Conservation (phyloP, 2,113 vertebrate species). For the Siniperca knerii region DNA sequence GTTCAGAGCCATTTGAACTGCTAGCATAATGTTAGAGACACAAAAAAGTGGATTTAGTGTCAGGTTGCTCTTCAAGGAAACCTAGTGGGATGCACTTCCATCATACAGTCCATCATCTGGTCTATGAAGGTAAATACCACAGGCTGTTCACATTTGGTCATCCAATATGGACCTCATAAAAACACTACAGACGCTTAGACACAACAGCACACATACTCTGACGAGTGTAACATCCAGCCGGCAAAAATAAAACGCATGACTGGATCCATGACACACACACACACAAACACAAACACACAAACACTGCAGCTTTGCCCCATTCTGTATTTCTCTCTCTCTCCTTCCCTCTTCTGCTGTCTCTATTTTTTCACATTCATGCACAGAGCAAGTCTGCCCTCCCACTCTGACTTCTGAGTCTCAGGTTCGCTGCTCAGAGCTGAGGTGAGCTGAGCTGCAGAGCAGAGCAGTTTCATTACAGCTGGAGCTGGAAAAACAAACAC, state of each 20-base stretch:
- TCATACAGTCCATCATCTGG: not conserved
- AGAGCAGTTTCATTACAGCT: constrained; percentile 45
- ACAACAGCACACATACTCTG: not conserved
- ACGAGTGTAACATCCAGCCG: not conserved
- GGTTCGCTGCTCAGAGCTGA: constrained; percentile 44
- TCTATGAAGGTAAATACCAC: not conserved
- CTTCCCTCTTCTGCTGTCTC: not conserved
- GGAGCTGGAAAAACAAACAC: constrained; percentile 79
- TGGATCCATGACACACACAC: not conserved
- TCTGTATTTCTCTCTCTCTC: not conserved
- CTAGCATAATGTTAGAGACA: not conserved
- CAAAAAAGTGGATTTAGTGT: not conserved
- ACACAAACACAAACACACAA: not conserved
- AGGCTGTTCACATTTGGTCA: not conserved
- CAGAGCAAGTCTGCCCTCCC: not conserved
- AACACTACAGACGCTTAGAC: not conserved
- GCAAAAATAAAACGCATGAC: constrained; percentile 13
- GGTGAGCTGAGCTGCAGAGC: constrained; percentile 25
- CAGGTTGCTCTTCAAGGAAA: not conserved
- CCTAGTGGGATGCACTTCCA: not conserved
- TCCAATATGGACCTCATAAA: not conserved
- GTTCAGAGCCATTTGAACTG: not conserved
- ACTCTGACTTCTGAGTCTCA: constrained; percentile 32
- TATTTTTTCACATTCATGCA: not conserved
- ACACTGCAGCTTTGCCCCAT: not conserved